Percentiles rank a stretch among this genome's conserved stretches.
Conservation (phyloP, 2,113 vertebrate species). For the Saguinus midas region DNA sequence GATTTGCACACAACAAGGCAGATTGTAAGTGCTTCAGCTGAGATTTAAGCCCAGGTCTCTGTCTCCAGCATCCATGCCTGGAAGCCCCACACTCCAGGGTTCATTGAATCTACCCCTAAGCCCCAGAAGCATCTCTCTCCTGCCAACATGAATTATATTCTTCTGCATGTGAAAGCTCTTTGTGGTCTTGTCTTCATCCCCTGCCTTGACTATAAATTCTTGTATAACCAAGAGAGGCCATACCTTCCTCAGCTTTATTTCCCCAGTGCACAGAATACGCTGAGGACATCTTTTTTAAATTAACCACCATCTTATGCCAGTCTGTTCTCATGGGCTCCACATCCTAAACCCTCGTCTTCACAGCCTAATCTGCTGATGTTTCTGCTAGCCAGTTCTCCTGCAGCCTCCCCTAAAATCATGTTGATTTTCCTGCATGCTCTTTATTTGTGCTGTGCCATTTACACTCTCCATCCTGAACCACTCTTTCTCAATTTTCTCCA, state of each 20-base stretch:
- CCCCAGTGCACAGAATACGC: background rate
- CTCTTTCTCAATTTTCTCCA: background rate
- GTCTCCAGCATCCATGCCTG: background rate
- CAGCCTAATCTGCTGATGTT: background rate
- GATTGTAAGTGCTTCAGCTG: background rate
- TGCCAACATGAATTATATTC: background rate
- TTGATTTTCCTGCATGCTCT: background rate
- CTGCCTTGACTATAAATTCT: background rate
- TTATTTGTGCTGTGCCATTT: background rate
- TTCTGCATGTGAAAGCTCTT: background rate
- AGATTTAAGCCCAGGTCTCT: background rate
- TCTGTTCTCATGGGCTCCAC: background rate
- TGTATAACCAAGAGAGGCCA: background rate
- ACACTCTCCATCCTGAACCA: background rate
- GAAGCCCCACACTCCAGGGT: background rate
- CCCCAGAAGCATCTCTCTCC: background rate
- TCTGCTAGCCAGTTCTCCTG: background rate
- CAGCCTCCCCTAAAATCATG: background rate
- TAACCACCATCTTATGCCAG: background rate
- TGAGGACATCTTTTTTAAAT: background rate
- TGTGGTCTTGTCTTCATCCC: background rate
- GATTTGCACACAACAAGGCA: background rate
- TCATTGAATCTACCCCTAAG: background rate
- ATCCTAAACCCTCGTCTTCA: background rate
- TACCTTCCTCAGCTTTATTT: background rate